Percentiles rank a stretch among this genome's conserved stretches.
These are phyloP conservation scores for Apodemia mormo DNA, from an alignment of 2,888 invertebrate genomes.

Conservation along the genomic window DNA sequence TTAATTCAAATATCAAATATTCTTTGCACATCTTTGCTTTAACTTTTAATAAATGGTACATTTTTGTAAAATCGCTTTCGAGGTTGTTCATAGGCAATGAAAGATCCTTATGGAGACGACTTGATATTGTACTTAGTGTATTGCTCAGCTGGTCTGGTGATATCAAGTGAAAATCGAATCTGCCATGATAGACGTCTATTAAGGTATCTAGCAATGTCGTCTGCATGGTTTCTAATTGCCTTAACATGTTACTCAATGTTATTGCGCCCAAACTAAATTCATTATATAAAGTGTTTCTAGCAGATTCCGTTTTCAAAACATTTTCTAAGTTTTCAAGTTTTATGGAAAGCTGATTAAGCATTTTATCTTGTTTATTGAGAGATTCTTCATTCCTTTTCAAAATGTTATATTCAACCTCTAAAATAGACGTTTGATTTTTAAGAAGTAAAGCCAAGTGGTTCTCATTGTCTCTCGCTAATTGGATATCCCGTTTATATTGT, in stretches of 20 bases:
- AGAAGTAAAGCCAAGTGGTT: too few relatives aligned
- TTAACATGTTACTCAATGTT: neutral
- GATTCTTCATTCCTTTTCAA: conserved; percentile 26
- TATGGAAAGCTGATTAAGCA: neutral
- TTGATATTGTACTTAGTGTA: neutral
- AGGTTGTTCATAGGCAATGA: neutral
- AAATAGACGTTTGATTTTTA: too few relatives aligned
- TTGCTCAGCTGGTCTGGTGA: neutral
- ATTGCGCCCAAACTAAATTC: too few relatives aligned
- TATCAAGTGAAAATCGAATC: neutral
- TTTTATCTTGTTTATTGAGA: neutral
- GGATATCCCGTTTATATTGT: too few relatives aligned
- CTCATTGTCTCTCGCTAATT: too few relatives aligned
- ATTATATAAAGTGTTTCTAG: too few relatives aligned
- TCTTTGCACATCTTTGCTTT: neutral
- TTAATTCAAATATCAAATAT: neutral
- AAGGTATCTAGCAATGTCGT: too few relatives aligned
- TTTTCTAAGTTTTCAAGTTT: too few relatives aligned
- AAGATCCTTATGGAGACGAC: neutral
- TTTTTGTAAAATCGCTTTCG: neutral
- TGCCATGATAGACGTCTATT: too few relatives aligned
- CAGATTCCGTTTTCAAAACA: too few relatives aligned
- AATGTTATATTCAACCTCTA: conserved; percentile 34
- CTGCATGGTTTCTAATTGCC: too few relatives aligned
- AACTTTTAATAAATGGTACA: neutral